Evolutionary conservation across 2,888 invertebrate species (phyloP), one percentile per base, ranked within the genome.

Genomic region (Tetranychus piercei): DNA sequence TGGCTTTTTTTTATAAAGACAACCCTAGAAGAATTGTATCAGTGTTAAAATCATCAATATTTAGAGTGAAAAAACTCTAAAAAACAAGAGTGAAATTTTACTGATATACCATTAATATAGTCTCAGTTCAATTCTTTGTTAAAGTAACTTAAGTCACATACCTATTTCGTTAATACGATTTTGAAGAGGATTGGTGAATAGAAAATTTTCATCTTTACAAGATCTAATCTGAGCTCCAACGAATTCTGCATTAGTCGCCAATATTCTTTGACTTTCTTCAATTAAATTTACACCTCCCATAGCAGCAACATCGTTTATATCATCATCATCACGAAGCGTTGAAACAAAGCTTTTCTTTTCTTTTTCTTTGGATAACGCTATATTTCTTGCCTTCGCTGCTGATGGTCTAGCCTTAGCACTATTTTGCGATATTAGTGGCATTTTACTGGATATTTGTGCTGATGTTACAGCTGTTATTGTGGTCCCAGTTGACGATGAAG

Each of bases 251-350:
- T 82, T 83, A 20, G 91, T 89, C 18, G 92, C 92, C 77, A 96
- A 86, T 81, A 96, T 96, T 82, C 92, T 88, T 82, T 94, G 94
- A 65, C 91, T 90, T 84, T 97, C 96, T 84, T 97, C 96, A 0
- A 91, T 91, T 80, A 97, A 86, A 84, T 97, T 97, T 75, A 97
- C 96, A 73, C 96, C 96, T 78, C 96, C 96, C 96, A 97, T 96
- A 11, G 96, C 94, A 45, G 96, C 95, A 18, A 97, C 96, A 84
- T 97, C 96, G 81, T 96, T 97, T 80, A 96, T 94, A 82, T 97
- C 95, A 82, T 95, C 95, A 81, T 94, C 94, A 70, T 91, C 92
- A 77, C 88, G 87, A 86, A 81, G 86, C 86, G 77, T 76, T 64
- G 80, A 76, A 18, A 78, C 75, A 45, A 78, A 80, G 23, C 81